Base-by-base conservation (phyloP, 2,888 invertebrate genomes). In the Nomada lathburiana region DNA sequence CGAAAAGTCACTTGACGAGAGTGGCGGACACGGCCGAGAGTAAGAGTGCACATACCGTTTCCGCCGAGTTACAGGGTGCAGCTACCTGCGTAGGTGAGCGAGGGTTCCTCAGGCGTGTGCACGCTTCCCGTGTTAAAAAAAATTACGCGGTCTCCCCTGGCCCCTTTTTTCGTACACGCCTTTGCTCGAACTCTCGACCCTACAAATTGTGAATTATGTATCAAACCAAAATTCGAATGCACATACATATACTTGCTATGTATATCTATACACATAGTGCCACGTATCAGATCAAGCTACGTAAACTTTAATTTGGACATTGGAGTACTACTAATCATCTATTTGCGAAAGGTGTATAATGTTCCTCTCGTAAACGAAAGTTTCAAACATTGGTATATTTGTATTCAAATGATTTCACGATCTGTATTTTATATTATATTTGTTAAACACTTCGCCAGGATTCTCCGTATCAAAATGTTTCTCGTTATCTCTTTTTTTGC, bases 61-160 rank as follows among this genome's bases (percentile, higher is more conserved):
- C 68, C 63, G 52, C 26, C 42, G 47, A 44, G 75, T 77, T 80
- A 62, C 62, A 84, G 77, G 80, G 71, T 70, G 73, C 76, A 84
- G 86, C 75, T 80, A 80, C 67, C 79, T 80, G 83, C 85, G 80
- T 84, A 73, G 86, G 84, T 84, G 82, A 79, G 44, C 72, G 53
- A 76, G 65, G 80, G 59, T 71, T 67, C 50, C 75, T 44, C 23
- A 52, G 73, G 72, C 67, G 65, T 80, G 53, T 70, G 65, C 78
- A 64, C 20, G 44, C 36, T 63, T 55, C 29, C 20, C 29, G 44
- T 59, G 26, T 60, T 47, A 73, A 79, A 75, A 71, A 64, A 65
- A 23, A 47, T 53, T 23, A 65, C 64, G 52, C 11, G 20, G 44
- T 29, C 29, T 36, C 7, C 60, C 2, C 9, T 29, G 20, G 13